phyloP scores from a whole-genome alignment of 2,888 invertebrate genomes.

The Chrysolina americana region DNA sequence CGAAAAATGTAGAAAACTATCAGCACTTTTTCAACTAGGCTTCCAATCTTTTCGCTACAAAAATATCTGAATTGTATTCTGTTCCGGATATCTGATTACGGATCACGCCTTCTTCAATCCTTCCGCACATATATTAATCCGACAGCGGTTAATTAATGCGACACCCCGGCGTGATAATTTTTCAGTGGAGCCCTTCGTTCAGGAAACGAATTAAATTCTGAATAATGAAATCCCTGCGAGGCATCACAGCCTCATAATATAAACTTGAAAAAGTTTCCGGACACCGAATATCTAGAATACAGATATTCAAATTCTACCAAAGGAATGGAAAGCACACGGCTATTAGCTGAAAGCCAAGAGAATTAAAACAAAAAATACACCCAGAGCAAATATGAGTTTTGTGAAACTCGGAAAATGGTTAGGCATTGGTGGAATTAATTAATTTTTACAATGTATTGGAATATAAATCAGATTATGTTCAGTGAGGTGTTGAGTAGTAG shows the following conservation, averaged over 20 bases:
- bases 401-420: not conserved
- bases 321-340: not conserved
- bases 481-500: too few relatives aligned
- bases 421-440: not conserved
- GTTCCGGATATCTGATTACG: not conserved
- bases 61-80: not conserved
- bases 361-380: not conserved
- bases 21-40: not conserved
- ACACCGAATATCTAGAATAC: not conserved
- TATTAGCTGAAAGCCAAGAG: not conserved
- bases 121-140: constrained; percentile 18
- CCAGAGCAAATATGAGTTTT: not conserved
- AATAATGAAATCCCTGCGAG: constrained; percentile 31
- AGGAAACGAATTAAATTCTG: constrained; percentile 34
- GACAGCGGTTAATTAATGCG: constrained; percentile 26
- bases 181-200: constrained; percentile 19
- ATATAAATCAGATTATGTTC: too few relatives aligned
- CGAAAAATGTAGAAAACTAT: too few relatives aligned
- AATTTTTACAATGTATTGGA: not conserved
- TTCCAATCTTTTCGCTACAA: not conserved
- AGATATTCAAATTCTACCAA: not conserved
- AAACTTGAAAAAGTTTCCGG: constrained; percentile 12
- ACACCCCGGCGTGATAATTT: constrained; percentile 28
- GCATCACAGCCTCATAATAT: constrained; percentile 67
- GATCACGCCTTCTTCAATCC: not conserved